phyloP scores from a whole-genome alignment of 2,797 vertebrate species.

The Tachyglossus aculeatus region DNA sequence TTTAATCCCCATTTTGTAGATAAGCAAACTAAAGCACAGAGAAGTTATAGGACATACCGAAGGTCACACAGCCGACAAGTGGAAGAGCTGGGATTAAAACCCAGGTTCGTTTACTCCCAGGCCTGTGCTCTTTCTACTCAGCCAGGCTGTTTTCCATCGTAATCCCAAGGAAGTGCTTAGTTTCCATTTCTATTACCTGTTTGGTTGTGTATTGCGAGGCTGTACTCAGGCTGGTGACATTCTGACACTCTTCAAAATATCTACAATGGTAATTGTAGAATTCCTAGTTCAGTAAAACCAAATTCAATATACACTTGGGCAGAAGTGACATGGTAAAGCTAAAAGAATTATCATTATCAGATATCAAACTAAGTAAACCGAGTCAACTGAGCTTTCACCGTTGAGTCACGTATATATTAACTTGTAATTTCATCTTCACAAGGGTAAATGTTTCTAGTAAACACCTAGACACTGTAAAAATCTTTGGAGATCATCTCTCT shows the following conservation, averaged over 20 bases:
- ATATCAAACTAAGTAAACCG: conserved; percentile 18
- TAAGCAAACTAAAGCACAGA: too few relatives aligned
- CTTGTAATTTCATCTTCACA: conserved; percentile 14
- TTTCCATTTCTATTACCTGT: conserved; percentile 1
- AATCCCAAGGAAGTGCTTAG: background rate
- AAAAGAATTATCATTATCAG: background rate
- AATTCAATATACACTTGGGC: conserved; percentile 24
- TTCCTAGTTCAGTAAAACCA: conserved; percentile 36
- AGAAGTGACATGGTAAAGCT: background rate
- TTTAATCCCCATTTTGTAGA: too few relatives aligned
- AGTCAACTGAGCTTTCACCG: conserved; percentile 4
- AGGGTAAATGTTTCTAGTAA: conserved; percentile 4
- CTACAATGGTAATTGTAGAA: conserved; percentile 5
- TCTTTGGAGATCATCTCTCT: background rate
- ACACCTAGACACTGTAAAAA: background rate
- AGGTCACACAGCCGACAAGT: too few relatives aligned
- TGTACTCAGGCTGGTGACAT: conserved; percentile 25
- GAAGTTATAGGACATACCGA: too few relatives aligned
- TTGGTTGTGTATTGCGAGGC: conserved; percentile 8
- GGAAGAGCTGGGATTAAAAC: too few relatives aligned
- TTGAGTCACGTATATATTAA: background rate
- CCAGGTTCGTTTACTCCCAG: too few relatives aligned
- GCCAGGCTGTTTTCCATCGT: background rate
- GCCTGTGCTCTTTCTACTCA: too few relatives aligned
- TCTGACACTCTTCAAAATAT: conserved; percentile 42